Conservation (phyloP, 2,797 vertebrate species). For the Lerista edwardsae region DNA sequence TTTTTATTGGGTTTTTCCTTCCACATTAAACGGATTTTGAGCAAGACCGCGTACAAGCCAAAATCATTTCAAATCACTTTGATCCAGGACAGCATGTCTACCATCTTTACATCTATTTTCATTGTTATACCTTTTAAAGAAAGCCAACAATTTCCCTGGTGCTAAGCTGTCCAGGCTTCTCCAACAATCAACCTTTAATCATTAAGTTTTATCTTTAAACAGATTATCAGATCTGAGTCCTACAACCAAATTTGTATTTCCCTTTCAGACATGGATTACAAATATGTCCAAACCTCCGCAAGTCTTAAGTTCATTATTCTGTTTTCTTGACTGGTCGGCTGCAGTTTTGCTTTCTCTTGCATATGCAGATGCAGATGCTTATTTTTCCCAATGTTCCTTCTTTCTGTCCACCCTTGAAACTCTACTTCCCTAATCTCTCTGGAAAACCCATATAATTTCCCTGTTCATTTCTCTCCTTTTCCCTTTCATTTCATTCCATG, state of each 20-base stretch:
- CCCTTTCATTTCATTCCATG: neutral
- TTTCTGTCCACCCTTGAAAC: no score
- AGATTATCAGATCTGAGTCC: constrained; percentile 48
- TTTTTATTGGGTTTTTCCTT: constrained; percentile 33
- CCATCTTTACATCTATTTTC: constrained; percentile 55
- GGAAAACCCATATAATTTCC: neutral
- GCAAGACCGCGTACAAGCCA: constrained; percentile 8
- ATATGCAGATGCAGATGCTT: neutral
- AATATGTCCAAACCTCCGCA: neutral
- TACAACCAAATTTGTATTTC: constrained; percentile 9
- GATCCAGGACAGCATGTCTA: constrained; percentile 34
- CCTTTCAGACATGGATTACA: neutral
- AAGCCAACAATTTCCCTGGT: constrained; percentile 62
- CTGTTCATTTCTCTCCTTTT: no score
- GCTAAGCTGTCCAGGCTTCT: constrained; percentile 59
- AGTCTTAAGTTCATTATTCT: neutral
- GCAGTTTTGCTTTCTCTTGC: neutral
- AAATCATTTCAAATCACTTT: constrained; percentile 51
- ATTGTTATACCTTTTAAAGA: constrained; percentile 65
- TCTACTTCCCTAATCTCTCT: no score
- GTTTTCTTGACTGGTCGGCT: neutral
- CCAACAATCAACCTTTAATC: constrained; percentile 49
- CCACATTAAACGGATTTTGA: constrained; percentile 4
- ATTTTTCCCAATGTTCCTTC: neutral
- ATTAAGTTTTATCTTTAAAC: constrained; percentile 52